These are phyloP conservation scores for Pomacea canaliculata DNA, from an alignment of 2,888 invertebrate genomes.

Conservation along the genomic window DNA sequence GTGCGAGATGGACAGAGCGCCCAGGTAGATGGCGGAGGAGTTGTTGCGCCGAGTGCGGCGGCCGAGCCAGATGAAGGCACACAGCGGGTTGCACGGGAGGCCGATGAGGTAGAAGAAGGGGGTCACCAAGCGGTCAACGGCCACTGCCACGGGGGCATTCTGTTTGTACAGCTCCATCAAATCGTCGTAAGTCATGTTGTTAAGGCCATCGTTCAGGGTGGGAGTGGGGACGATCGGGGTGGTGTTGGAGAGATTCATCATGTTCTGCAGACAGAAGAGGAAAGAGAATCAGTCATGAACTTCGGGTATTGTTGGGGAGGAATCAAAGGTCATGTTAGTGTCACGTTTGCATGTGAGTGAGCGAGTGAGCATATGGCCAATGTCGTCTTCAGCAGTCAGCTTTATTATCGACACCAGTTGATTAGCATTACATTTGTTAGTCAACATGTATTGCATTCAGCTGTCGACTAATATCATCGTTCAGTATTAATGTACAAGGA, in stretches of 20 bases:
- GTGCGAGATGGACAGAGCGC: slow-evolving; percentile 64
- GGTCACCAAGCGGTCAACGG: slow-evolving; percentile 62
- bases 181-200: slow-evolving; percentile 10
- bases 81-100: slow-evolving; percentile 63
- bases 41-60: slow-evolving; percentile 62
- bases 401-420: too few species aligned
- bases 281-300: not conserved
- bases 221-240: slow-evolving; percentile 10
- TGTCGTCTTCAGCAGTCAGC: too few species aligned
- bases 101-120: slow-evolving; percentile 67
- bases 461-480: too few species aligned
- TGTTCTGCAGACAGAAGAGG: not conserved
- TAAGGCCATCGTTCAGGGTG: not conserved
- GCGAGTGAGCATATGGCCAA: too few species aligned
- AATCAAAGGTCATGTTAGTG: too few species aligned
- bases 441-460: too few species aligned
- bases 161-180: slow-evolving; percentile 23
- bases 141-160: slow-evolving; percentile 52
- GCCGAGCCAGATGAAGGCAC: slow-evolving; percentile 65
- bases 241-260: not conserved
- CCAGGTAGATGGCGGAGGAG: slow-evolving; percentile 68
- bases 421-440: too few species aligned
- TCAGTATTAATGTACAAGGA: too few species aligned
- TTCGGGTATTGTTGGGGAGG: too few species aligned
- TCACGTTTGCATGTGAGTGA: too few species aligned